Conservation (phyloP, 1,140 invertebrate species). For the Tetragonula clypearis region DNA sequence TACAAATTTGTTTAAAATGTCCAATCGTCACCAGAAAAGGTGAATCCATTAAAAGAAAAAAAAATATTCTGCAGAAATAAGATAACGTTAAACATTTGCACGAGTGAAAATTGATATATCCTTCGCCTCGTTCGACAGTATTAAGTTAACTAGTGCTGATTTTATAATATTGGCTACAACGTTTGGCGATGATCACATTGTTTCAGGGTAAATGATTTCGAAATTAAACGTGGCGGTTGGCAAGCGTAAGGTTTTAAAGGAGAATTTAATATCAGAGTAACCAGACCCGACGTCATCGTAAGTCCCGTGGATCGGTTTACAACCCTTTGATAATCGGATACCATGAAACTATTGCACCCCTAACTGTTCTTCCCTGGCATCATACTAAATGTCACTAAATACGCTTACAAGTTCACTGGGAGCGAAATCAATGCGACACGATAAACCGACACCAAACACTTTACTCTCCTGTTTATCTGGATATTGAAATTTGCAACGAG, state of each 20-base stretch:
- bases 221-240: constrained; percentile 24
- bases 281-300: constrained; percentile 70
- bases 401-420: constrained; percentile 9
- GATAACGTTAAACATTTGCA: too few relatives aligned
- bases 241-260: constrained; percentile 66
- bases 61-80: too few relatives aligned
- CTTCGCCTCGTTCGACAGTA: too few relatives aligned
- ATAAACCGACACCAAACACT: not conserved
- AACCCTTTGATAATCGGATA: constrained; percentile 73
- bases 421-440: constrained; percentile 38
- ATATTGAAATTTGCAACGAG: too few relatives aligned
- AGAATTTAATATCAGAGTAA: constrained; percentile 76
- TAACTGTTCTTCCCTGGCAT: constrained; percentile 33
- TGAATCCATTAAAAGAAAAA: too few relatives aligned
- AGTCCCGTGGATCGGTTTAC: constrained; percentile 69
- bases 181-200: too few relatives aligned
- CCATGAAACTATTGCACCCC: constrained; percentile 70
- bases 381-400: constrained; percentile 3
- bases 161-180: not conserved
- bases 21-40: too few relatives aligned
- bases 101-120: too few relatives aligned
- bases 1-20: too few relatives aligned
- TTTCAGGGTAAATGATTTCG: not conserved
- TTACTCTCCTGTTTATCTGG: not conserved
- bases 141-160: not conserved